Evolutionary conservation across 2,113 vertebrate species (phyloP), one percentile per base, ranked within the genome.

Genomic region (Poicephalus gulielmi): DNA sequence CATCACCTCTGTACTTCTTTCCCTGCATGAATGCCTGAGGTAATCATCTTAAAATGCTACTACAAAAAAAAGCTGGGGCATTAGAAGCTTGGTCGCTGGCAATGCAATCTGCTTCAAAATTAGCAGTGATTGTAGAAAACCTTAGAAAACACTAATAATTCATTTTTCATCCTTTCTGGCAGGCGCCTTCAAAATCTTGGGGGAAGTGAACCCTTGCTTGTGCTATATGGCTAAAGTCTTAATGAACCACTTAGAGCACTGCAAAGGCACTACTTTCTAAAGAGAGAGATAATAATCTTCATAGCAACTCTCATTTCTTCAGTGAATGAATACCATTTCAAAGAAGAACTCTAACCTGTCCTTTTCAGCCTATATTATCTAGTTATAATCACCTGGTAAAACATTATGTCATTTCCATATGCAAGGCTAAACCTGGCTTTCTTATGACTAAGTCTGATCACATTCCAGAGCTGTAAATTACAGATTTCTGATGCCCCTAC

Each of bases 321-420:
- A 83, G 63, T 87, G 79, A 96, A 94, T 96, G 87, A 96, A 70
- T 74, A 94, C n/a, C 64, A 89, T 94, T 87, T 93, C 57, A 86
- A 74, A 93, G 80, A 83, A 1, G 53, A 88, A 92, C 91, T 83
- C 79, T 84, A 79, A 95, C 86, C 92, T 55, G 76, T 80, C n/a
- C 44, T 63, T 90, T 90, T 94, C 92, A 86, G 82, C 77, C 10
- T 77, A 89, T 89, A 95, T 86, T 89, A 84, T 79, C 74, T 50
- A 67, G 39, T 66, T 86, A 82, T 84, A 90, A 95, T 83, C 88
- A 88, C 83, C 86, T 86, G 66, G 69, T 87, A 96, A 96, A 96
- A 95, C 94, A 92, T 75, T 75, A 66, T 86, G 83, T 24, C 71
- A 85, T 88, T 95, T 86, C 68, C 90, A 78, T 24, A 76, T 9